phyloP scores from a whole-genome alignment of 2,888 invertebrate species.

The Pterostichus niger region DNA sequence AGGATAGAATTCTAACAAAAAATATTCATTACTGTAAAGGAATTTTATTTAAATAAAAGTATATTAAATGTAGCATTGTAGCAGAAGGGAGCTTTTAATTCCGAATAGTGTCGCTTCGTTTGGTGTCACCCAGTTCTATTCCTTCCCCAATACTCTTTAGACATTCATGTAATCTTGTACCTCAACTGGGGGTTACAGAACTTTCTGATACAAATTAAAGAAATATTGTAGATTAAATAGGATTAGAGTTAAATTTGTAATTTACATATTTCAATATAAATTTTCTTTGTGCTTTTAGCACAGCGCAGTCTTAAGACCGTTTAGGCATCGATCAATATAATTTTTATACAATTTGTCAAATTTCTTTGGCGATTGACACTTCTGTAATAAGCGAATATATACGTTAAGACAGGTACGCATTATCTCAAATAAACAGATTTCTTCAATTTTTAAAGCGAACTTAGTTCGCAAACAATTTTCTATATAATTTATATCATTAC shows the following conservation, averaged over 20 bases:
- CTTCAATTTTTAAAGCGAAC: not conserved
- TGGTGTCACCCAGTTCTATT: not conserved
- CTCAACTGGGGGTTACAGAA: constrained; percentile 25
- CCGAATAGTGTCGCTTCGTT: constrained; percentile 17
- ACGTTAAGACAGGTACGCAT: constrained; percentile 8
- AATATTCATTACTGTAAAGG: not conserved
- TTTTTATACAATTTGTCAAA: constrained; percentile 40
- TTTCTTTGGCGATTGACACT: constrained; percentile 34
- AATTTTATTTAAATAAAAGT: constrained; percentile 7
- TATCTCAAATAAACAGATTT: constrained; percentile 37
- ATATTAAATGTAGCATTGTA: not conserved
- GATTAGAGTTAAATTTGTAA: constrained; percentile 55
- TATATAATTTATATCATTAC: too few relatives aligned
- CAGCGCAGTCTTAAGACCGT: not conserved
- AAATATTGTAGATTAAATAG: constrained; percentile 57
- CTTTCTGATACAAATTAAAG: constrained; percentile 53
- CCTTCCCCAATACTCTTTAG: constrained; percentile 6
- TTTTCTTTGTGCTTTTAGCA: constrained; percentile 31
- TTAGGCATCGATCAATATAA: constrained; percentile 17
- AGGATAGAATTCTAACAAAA: too few relatives aligned
- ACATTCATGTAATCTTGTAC: constrained; percentile 24
- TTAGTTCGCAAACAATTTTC: not conserved
- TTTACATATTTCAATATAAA: constrained; percentile 59
- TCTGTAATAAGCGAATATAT: constrained; percentile 34
- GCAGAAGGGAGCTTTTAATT: constrained; percentile 14